Base-by-base conservation (phyloP, 2,113 vertebrate genomes). In the Platysteira castanea region DNA sequence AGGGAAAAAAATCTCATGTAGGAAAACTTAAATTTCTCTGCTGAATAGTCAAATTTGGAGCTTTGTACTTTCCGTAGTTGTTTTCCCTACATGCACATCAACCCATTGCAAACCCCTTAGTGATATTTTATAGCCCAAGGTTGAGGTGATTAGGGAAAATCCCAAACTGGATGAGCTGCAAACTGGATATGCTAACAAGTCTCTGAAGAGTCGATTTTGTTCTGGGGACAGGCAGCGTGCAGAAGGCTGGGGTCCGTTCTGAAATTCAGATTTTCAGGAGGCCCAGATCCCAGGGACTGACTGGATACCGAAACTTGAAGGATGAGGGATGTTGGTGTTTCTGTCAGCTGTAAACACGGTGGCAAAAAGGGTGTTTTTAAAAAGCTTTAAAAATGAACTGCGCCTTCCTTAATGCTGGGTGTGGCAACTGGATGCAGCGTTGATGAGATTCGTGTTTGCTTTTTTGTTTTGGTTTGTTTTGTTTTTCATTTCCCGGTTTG, bases 381-480 rank as follows among this genome's bases (percentile, higher is more conserved):
- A 46, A 42, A 80, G 8, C 8, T 41, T 50, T 64, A 15, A 39
- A 85, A 95, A 42, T 1, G 30, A 37, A 10, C 19, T 35, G 11
- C 54, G 17, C 5, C 39, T 14, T 61, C 42, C 6, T 69, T 39
- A 22, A 11, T 6, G 54, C 17, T 46, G 8, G 28, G 15, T n/a
- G 17, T 6, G 7, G 10, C 18, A 35, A 15, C 20, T 23, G 5
- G 28, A 37, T 10, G 28, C 42, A 67, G 47, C 27, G 6, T 5
- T 0, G 1, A 24, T 42, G 16, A 15, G 70, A 28, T 8, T 42
- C 1, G n/a, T 31, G 31, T n/a, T 56, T 28, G 49, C 2, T 11
- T 33, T 23, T 46, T 11, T 30, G n/a, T 0, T 44, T 53, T 27
- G 6, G 0, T 53, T 31, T 13, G 47, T 0, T 31, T 28, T 47